Evolutionary conservation across 2,888 invertebrate genomes (phyloP), one percentile per base, ranked within the genome.

Genomic region (Neelides folsomi): DNA sequence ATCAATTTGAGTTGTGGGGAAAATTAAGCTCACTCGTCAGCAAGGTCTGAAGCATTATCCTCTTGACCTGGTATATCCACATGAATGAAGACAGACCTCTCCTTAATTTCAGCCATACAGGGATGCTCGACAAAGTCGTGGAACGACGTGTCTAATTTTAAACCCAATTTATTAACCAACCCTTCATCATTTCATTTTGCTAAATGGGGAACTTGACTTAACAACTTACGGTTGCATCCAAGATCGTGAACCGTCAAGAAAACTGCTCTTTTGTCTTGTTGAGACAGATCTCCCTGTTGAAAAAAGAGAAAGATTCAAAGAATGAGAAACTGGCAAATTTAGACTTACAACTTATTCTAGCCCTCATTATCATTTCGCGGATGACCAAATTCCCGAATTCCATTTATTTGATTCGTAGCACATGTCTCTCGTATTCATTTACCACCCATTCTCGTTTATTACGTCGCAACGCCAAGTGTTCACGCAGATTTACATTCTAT

Each of bases 221-320:
- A 40, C n/a, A 9, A 77, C 82, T 79, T 72, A 82, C 82, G 82
- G 68, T 83, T 83, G 67, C 82, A 82, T 67, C 89, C 89, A 66
- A 90, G 76, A 70, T 90, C 89, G 71, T 90, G 89, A 0, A 89
- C 86, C 34, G 89, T 90, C 50, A 90, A 72, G 68, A 90, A 86
- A 60, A 86, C 80, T 55, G 86, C 86, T 70, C 82, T 74, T 68
- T 83, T 84, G 66, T 85, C 83, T 66, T 83, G 81, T 67, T 83
- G 83, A 62, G 80, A 79, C 65, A 86, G 70, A 71, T 85, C 84
- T 53, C 87, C 87, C 86, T 86, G 76, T 61, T 60, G 53, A 62
- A 57, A 45, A 45, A 50, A 54, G 47, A 56, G 47, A 39, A 54
- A 56, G 36, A 50, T 15, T 44, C 19, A 48, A n/a, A n/a, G 37